Evolutionary conservation across 1,140 invertebrate species (phyloP), one percentile per base, ranked within the genome.

Genomic region (Drosophila repletoides): DNA sequence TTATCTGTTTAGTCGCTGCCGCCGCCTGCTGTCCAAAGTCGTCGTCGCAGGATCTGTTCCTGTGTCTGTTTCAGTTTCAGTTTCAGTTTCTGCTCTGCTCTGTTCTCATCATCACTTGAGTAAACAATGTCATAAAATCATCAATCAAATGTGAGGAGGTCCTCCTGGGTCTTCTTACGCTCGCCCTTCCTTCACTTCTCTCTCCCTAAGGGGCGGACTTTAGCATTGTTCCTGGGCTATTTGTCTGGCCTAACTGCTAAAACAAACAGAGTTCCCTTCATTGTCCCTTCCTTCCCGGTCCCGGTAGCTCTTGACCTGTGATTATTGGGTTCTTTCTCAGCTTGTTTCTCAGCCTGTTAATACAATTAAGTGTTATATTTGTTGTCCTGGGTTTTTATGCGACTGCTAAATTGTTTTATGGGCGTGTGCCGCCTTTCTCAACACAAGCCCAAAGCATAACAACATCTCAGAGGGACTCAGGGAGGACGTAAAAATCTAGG

Each of bases 51-150:
- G n/a, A n/a, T n/a, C 10, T 28, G 10, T 6, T 9, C 9, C 34
- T 12, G 3, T 38, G 9, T n/a, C 9, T 10, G 12, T 38, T 7
- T 48, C 10, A 14, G 29, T 14, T 10, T 6, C 22, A n/a, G n/a
- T 45, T 26, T 1, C 46, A 10, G 21, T 43, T 60, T 67, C 29
- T 34, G 22, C 48, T 66, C 51, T 33, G 38, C 74, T 69, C 58
- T 43, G 36, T n/a, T n/a, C 80, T 80, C 80, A 83, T 86, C 80
- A 86, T 86, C 80, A 76, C 81, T 86, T 73, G 80, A 80, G 80
- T 80, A 80, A 86, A 86, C 80, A 86, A 86, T 86, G 81, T 86
- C 80, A 86, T 86, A 86, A 86, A 86, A 86, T 86, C 80, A 86
- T 86, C 80, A 86, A 86, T 86, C 80, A 84, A 77, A 76, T 61